Conservation (phyloP, 2,113 vertebrate genomes). For the Oryctolagus cuniculus region mOryCun1.1 NC_091434.1:87689501-87690000, state of each 20-base stretch:
- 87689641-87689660: not conserved
- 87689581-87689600: not conserved
- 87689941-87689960: not conserved
- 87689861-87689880: not conserved
- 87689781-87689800: not conserved
- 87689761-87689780: constrained; percentile 13
- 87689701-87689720: not conserved
- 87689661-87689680: not conserved
- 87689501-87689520: not conserved
- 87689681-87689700: not conserved
- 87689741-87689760: not conserved
- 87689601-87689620: not conserved
- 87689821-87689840: not conserved
- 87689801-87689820: not conserved
- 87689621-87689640: not conserved
- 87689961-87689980: not conserved
- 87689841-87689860: not conserved
- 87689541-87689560: not conserved
- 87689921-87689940: not conserved
- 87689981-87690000: not conserved
- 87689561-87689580: not conserved
- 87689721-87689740: not conserved
- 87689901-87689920: not conserved
- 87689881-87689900: not conserved
- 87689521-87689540: not conserved